Evolutionary conservation across 2,113 vertebrate genomes (phyloP).

Genomic region (Phalacrocorax brasilianus): DNA sequence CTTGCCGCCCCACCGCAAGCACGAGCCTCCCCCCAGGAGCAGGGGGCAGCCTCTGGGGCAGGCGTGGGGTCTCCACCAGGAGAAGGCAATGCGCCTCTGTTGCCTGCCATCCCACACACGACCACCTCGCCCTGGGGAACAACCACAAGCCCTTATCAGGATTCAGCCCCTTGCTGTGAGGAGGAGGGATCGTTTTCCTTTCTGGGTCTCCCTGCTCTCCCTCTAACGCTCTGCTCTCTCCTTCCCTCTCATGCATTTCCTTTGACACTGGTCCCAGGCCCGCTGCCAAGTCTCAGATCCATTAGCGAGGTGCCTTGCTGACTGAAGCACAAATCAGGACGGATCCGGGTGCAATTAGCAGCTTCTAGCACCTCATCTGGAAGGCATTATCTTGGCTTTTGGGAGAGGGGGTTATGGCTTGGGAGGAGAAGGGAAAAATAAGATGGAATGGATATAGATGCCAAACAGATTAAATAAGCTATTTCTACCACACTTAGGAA

Average conservation of each 20-base stretch:
- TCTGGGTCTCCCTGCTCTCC: constrained; percentile 3
- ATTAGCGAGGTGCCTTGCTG: constrained; percentile 83
- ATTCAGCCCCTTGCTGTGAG: neutral
- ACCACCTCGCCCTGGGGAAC: neutral
- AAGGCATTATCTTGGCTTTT: constrained; percentile 76
- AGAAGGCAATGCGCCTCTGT: neutral
- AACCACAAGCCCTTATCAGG: constrained; percentile 23
- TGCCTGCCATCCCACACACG: neutral
- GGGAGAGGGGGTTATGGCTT: constrained; percentile 34
- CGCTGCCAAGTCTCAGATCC: constrained; percentile 80
- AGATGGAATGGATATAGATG: constrained; percentile 59
- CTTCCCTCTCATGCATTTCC: constrained; percentile 74
- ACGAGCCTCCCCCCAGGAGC: neutral
- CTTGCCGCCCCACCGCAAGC: neutral
- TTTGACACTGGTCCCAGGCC: constrained; percentile 78
- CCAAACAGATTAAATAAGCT: constrained; percentile 74
- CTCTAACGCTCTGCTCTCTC: constrained; percentile 36
- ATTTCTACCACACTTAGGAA: constrained; percentile 51
- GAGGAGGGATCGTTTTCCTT: constrained; percentile 4
- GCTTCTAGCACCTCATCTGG: constrained; percentile 83
- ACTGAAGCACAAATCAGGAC: constrained; percentile 82
- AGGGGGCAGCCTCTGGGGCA: neutral
- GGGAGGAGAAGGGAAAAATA: constrained; percentile 34
- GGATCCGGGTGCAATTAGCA: constrained; percentile 80
- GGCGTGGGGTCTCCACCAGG: neutral